These are phyloP conservation scores for Pseudomugil gertrudae DNA, from an alignment of 2,797 vertebrate species.

Conservation along the genomic window DNA sequence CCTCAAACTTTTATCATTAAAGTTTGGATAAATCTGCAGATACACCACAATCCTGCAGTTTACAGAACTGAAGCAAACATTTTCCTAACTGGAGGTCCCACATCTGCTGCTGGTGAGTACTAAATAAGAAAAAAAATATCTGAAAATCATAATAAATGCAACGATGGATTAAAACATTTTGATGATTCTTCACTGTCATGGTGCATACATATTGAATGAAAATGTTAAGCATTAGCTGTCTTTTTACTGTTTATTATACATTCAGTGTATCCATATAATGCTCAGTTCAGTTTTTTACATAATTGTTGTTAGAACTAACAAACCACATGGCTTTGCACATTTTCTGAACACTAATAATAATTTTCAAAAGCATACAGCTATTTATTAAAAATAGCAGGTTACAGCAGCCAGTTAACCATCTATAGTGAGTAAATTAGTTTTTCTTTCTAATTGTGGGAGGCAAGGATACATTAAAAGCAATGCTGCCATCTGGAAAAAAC, in stretches of 20 bases:
- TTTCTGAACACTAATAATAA: background rate
- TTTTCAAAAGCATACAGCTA: background rate
- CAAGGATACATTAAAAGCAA: background rate
- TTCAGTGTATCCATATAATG: background rate
- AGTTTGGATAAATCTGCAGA: background rate
- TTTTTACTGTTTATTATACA: background rate
- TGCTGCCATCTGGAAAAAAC: background rate
- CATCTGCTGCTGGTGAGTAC: background rate
- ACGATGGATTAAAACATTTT: background rate
- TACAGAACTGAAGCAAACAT: background rate
- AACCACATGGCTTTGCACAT: background rate
- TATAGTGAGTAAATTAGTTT: background rate
- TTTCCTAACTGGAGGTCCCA: background rate
- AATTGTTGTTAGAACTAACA: background rate
- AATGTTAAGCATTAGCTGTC: background rate
- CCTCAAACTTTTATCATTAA: background rate
- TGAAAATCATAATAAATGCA: background rate
- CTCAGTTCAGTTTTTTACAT: background rate
- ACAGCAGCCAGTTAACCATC: background rate
- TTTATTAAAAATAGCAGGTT: background rate
- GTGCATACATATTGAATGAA: background rate
- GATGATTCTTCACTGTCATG: background rate
- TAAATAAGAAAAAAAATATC: background rate
- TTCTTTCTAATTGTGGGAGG: background rate
- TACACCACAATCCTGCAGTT: background rate